Conservation (phyloP, 2,888 invertebrate genomes). For the Lingula anatina region DNA sequence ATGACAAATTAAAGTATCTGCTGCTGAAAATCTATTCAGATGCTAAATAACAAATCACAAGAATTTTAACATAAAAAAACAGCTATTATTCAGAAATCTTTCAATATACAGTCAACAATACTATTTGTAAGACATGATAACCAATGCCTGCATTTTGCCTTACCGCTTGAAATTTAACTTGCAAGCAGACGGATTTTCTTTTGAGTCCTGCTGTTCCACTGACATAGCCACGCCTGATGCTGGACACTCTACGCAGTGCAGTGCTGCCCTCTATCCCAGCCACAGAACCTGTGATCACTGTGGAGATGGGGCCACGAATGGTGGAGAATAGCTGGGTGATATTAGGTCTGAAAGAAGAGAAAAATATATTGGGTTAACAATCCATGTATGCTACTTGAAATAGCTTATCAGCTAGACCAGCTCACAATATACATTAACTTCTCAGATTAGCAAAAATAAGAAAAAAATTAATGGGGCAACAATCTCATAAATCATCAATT, state of each 20-base stretch:
- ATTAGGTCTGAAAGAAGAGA: too few species aligned
- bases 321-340: slow-evolving; percentile 61
- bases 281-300: slow-evolving; percentile 63
- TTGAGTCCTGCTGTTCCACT: slow-evolving; percentile 63
- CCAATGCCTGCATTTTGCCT: slow-evolving; percentile 23
- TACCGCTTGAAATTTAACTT: slow-evolving; percentile 65
- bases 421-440: too few species aligned
- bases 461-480: too few species aligned
- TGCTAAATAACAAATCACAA: not conserved
- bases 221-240: slow-evolving; percentile 83
- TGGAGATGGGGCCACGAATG: slow-evolving; percentile 66
- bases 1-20: too few species aligned
- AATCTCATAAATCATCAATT: too few species aligned
- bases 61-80: not conserved
- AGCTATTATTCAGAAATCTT: not conserved
- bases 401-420: too few species aligned
- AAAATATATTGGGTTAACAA: too few species aligned
- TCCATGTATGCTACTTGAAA: too few species aligned
- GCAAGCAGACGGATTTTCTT: slow-evolving; percentile 72
- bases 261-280: slow-evolving; percentile 69
- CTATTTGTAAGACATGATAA: not conserved
- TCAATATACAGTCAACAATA: not conserved
- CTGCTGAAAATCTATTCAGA: too few species aligned
- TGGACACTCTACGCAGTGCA: slow-evolving; percentile 76
- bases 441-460: too few species aligned